Base-by-base conservation (phyloP, 2,797 vertebrate species). In the Phataginus tetradactyla region DNA sequence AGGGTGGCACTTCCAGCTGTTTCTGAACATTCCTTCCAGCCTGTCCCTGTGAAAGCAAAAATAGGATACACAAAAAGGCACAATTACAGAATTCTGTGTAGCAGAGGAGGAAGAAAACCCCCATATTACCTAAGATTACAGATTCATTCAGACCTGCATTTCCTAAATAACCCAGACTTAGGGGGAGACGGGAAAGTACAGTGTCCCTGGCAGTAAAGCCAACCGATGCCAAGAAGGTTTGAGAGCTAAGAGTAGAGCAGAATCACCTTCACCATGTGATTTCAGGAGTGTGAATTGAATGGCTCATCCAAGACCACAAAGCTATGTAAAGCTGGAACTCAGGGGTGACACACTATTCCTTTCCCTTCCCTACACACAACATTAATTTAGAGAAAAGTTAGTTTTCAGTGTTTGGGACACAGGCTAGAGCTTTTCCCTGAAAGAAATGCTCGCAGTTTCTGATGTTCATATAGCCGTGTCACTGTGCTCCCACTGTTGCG, bases 101-200 rank as follows among this genome's bases (percentile, higher is more conserved):
- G 32, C 18, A 9, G 55, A 66, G 34, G n/a, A 72, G 34, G 74
- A 74, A 69, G 57, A 86, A 75, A 75, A 59, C 7, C 42, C 68
- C 34, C 15, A 15, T 34, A 27, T 32, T 37, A 59, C 45, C 45
- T 39, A 91, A 37, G 57, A n/a, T 72, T 81, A 72, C 18, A 80
- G 21, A 63, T 7, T 45, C 7, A 83, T 68, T 90, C 49, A 68
- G 89, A 86, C 18, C 83, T 78, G 51, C 45, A 72, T 90, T 85
- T 69, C 68, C 75, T 83, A 53, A 81, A 66, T n/a, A 72, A 75
- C 13, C 45, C 69, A 39, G 17, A 29, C 11, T 1, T 5, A 12
- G 15, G 3, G 17, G 12, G 5, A 12, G 21, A 14, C 1, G 4
- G 9, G 1, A 3, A 10, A 86, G 45, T 4, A 18, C 5, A 34